Conservation (phyloP, 2,888 invertebrate species). For the Pomacea canaliculata region DNA sequence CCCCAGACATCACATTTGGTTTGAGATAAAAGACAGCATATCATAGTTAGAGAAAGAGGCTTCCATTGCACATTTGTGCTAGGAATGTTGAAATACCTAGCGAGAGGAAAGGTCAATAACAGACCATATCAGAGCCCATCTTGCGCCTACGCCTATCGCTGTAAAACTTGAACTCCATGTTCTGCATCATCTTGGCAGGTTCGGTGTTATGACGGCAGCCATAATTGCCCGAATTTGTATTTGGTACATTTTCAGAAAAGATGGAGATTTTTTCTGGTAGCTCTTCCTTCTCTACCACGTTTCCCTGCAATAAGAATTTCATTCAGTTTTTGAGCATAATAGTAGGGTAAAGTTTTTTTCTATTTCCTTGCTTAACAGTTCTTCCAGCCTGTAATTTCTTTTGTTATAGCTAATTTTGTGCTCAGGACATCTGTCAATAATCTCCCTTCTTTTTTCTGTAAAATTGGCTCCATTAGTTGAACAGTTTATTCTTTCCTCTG, state of each 20-base stretch:
- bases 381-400: not conserved
- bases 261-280: constrained; percentile 58
- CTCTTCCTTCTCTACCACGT: constrained; percentile 52
- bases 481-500: no score
- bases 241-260: constrained; percentile 63
- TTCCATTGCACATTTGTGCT: no score
- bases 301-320: constrained; percentile 46
- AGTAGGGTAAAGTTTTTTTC: not conserved
- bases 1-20: no score
- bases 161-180: constrained; percentile 63
- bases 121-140: constrained; percentile 61
- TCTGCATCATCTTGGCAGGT: constrained; percentile 55
- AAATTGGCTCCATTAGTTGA: not conserved
- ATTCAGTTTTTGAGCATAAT: not conserved
- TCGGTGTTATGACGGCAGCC: constrained; percentile 57
- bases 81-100: no score
- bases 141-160: constrained; percentile 58
- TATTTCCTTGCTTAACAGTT: not conserved
- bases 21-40: no score
- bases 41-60: no score
- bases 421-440: not conserved
- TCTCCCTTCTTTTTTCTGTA: not conserved
- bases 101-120: constrained; percentile 45
- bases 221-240: constrained; percentile 67
- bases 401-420: not conserved